Evolutionary conservation across 2,113 vertebrate species (phyloP).

Genomic region (Anarhynchus alexandrinus): DNA sequence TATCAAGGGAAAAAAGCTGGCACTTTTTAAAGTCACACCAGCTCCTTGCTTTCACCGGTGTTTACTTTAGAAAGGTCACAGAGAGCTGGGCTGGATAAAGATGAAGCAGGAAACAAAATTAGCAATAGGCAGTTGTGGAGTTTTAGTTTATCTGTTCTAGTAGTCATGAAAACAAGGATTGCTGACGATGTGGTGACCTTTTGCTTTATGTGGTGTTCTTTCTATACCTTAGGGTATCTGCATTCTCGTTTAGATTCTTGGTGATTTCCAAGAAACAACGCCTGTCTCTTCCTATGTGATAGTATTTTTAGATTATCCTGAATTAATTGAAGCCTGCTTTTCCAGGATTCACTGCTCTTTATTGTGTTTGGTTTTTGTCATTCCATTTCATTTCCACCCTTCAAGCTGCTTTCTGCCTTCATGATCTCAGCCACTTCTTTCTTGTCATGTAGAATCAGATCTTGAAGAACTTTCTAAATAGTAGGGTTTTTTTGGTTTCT

Average conservation of each 20-base stretch:
- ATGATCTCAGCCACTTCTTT: neutral
- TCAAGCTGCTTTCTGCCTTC: neutral
- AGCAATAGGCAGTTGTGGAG: neutral
- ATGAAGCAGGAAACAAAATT: neutral
- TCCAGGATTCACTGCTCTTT: neutral
- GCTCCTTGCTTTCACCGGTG: neutral
- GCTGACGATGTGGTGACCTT: neutral
- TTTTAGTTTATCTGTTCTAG: neutral
- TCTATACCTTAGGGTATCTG: accelerated
- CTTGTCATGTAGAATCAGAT: neutral
- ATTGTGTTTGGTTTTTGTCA: neutral
- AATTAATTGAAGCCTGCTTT: neutral
- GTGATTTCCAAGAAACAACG: neutral
- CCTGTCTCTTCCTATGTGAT: neutral
- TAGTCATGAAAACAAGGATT: neutral
- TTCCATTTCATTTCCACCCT: neutral
- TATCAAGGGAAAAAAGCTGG: slow-evolving; percentile 1
- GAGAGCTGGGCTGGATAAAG: neutral
- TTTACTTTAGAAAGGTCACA: neutral
- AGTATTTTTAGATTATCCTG: neutral
- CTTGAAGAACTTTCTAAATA: neutral
- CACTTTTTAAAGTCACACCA: neutral
- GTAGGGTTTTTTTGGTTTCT: neutral
- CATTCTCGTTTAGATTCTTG: neutral
- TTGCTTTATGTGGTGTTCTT: neutral